Evolutionary conservation across 2,797 vertebrate genomes (phyloP), one percentile per base, ranked within the genome.

Genomic region (Xenopus petersii): DNA sequence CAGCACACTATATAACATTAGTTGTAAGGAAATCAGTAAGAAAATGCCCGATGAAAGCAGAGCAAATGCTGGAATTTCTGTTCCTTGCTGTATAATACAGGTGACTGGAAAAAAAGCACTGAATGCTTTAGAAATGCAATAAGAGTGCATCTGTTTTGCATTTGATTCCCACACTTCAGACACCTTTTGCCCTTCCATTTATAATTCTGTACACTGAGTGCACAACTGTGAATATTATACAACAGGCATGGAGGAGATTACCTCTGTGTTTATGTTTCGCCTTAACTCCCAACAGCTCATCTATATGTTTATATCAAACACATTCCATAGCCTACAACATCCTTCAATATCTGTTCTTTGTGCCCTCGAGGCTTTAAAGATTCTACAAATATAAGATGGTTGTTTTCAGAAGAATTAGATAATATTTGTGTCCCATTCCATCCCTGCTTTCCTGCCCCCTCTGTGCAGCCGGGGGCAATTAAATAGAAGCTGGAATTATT

Each of bases 401-500:
- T n/a, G 36, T 64, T 16, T 64, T 33, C 15, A 36, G 62, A 47
- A 47, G 12, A 68, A 33, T 68, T 68, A 36, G 66, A 36, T 36
- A 36, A 21, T 48, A 70, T 70, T 60, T n/a, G 69, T 70, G 67
- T 80, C 78, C 51, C 16, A 60, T 12, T 61, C 77, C 47, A 17
- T 80, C 77, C 15, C n/a, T 4, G 69, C 67, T 80, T 51, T 10
- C 68, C 80, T 16, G 68, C 79, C 75, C 17, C 58, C 70, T 0
- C 30, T 64, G 9, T 15, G 55, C 61, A 69, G 71, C 76, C 61
- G 71, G 61, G 76, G 76, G 71, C 70, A 42, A 65, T 70, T 70
- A 74, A 65, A 73, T 66, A 68, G 66, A 74, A 79, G 75, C 68
- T 49, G 49, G 71, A 78, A 78, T 78, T 78, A 78, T 73, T 48